Evolutionary conservation across 2,797 vertebrate species (phyloP).

Genomic region (Epinephelus coioides): DNA sequence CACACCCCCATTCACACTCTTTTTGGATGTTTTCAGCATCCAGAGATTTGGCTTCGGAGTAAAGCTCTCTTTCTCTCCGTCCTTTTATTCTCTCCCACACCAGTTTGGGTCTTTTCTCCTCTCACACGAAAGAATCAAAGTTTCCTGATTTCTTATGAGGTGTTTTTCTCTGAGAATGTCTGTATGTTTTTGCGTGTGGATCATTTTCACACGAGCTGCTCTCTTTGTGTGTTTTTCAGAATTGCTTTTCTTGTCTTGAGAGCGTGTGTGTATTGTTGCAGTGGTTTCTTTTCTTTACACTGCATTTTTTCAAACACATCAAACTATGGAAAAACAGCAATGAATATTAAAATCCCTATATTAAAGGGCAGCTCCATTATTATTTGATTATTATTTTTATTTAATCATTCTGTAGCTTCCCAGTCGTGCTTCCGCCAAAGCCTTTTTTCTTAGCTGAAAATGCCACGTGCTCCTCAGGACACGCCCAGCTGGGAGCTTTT

Average conservation of each 20-base stretch:
- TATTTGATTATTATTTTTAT: no score
- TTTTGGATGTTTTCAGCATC: conserved; percentile 48
- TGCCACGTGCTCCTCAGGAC: no score
- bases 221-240: conserved; percentile 32
- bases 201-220: conserved; percentile 19
- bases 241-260: conserved; percentile 17
- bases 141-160: conserved; percentile 24
- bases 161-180: conserved; percentile 11
- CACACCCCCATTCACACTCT: conserved; percentile 19
- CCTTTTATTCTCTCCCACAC: conserved; percentile 33
- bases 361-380: no score
- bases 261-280: not conserved
- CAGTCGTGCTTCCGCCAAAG: no score
- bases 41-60: conserved; percentile 42
- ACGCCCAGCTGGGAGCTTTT: no score
- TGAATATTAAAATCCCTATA: not conserved
- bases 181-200: not conserved
- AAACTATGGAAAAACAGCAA: not conserved
- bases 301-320: not conserved
- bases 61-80: conserved; percentile 43
- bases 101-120: not conserved
- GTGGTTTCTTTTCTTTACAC: not conserved
- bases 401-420: no score
- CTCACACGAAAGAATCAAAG: conserved; percentile 11
- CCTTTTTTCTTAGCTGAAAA: no score